phyloP scores from a whole-genome alignment of 2,888 invertebrate species.

The Phania funesta region DNA sequence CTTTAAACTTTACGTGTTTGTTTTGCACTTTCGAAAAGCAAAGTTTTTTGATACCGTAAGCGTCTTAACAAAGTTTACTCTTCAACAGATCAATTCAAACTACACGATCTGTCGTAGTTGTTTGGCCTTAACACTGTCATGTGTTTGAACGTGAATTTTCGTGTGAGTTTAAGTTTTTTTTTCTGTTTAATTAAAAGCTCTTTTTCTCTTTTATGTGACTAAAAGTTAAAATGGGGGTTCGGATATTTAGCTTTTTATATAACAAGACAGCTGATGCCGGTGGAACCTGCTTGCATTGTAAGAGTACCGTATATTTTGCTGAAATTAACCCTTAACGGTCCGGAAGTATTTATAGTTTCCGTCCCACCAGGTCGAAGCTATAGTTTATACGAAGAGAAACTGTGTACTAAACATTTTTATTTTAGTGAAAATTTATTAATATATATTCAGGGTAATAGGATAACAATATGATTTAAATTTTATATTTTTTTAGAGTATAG shows the following conservation, averaged over 20 bases:
- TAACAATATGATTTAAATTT: no score
- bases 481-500: no score
- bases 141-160: constrained; percentile 44
- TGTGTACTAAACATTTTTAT: no score
- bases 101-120: constrained; percentile 42
- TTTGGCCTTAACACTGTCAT: constrained; percentile 40
- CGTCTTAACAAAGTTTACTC: constrained; percentile 11
- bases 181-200: constrained; percentile 20
- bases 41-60: not conserved
- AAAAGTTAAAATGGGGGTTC: constrained; percentile 40
- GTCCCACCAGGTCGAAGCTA: no score
- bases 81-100: constrained; percentile 50
- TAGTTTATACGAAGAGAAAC: no score
- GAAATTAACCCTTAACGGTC: no score
- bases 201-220: constrained; percentile 21
- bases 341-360: no score
- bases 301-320: no score
- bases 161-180: constrained; percentile 18
- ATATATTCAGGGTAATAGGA: no score
- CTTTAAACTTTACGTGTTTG: constrained; percentile 20
- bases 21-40: constrained; percentile 6
- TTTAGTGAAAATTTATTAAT: no score
- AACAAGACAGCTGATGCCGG: no score
- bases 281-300: no score
- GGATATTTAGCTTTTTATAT: not conserved